Base-by-base conservation (phyloP, 2,113 vertebrate genomes). In the Hucho hucho region DNA sequence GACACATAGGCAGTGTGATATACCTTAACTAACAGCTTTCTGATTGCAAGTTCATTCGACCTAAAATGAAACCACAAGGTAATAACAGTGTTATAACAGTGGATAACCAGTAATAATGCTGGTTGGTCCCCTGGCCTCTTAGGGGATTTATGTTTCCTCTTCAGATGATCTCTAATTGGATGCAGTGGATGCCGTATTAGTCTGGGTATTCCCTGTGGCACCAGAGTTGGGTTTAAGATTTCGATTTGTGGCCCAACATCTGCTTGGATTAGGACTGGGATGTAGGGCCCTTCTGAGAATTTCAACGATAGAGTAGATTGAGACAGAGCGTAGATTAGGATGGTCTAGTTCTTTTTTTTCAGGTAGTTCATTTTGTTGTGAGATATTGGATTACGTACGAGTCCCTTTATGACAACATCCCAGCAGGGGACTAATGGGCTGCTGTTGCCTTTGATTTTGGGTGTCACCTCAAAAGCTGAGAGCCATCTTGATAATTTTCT, bases 191-290 rank as follows among this genome's bases (percentile, higher is more conserved):
- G 9, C 37, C 37, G 2, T 11, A 43, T 43, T 64, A 58, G 69
- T 74, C 28, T 22, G 22, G 68, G 59, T 61, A 24, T 64, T 61
- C 59, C 68, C 61, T 18, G 16, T n/a, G 68, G 77, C 61, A 14
- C 63, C 26, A 26, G 63, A 64, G 63, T 46, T 69, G n/a, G 14
- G 46, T 24, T 46, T 6, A 53, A 68, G 46, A 69, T 75, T 72
- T 56, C 26, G 9, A 43, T 43, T 43, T 43, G 24, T 70, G 69
- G 16, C 25, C 25, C 66, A 71, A 76, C 66, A 61, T 77, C 72
- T 70, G 69, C 61, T 58, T 28, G 71, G 72, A 73, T 76, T 69
- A 72, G n/a, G 69, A 68, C 64, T 4, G 4, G 13, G 70, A 69
- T n/a, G 67, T n/a, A 53, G 25, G 58, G 49, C 43, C 26, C 59